Evolutionary conservation across 2,113 vertebrate genomes (phyloP).

Genomic region (Vireo altiloquus): DNA sequence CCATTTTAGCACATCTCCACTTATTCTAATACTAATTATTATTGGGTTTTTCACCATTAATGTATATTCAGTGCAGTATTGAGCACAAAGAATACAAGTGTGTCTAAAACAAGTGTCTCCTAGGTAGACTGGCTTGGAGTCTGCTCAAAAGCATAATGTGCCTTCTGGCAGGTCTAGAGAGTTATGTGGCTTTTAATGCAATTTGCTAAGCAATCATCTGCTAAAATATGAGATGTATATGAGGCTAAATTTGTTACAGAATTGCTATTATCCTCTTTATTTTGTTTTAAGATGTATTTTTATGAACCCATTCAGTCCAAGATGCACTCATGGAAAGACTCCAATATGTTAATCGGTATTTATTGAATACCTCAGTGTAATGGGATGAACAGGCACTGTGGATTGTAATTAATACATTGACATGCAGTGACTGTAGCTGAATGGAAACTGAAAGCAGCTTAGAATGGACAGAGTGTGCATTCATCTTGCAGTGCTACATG

Average conservation of each 20-base stretch:
- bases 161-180: background rate
- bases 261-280: background rate
- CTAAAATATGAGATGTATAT: background rate
- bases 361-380: constrained; percentile 28
- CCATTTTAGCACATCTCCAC: background rate
- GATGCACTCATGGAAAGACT: background rate
- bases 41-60: background rate
- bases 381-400: background rate
- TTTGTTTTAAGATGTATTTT: background rate
- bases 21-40: background rate
- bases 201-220: background rate
- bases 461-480: background rate
- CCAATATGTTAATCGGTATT: background rate
- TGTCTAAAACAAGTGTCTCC: background rate
- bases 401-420: constrained; percentile 33
- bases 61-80: background rate
- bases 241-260: background rate
- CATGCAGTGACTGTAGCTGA: background rate
- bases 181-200: background rate
- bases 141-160: background rate
- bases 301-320: background rate
- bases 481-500: background rate
- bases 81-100: background rate
- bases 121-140: background rate
- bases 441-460: background rate